Conservation (phyloP, 30 jellyfish, hydroid and myxozoan species). For the Chrysaora quinquecirrha region DNA sequence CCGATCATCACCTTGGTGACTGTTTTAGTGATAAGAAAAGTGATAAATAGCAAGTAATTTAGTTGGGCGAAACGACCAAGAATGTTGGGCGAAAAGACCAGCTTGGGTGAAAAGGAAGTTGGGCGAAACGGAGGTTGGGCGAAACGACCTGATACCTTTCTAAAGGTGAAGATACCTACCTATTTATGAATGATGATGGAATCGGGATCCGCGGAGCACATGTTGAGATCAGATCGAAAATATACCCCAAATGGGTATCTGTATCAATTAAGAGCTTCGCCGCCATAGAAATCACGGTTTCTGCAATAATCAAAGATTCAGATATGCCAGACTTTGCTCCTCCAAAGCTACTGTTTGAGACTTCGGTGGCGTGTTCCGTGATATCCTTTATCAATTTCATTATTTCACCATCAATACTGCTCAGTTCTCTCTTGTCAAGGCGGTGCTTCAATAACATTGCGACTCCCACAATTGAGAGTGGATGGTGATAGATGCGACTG, state of each 20-base stretch:
- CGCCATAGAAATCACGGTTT: constrained; percentile 87
- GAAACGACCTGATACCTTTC: too few relatives aligned
- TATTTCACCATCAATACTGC: constrained; percentile 77
- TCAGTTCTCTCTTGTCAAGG: constrained; percentile 52
- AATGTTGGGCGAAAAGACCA: too few relatives aligned
- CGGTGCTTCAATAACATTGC: constrained; percentile 64
- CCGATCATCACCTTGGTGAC: too few relatives aligned
- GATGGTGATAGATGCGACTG: constrained; percentile 46
- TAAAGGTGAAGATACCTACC: too few relatives aligned
- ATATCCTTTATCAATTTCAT: constrained; percentile 50
- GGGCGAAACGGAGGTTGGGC: too few relatives aligned
- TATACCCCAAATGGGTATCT: constrained; percentile 61
- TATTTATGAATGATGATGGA: constrained; percentile 61
- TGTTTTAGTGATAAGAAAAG: too few relatives aligned
- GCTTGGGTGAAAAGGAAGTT: too few relatives aligned
- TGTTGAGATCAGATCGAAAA: constrained; percentile 83
- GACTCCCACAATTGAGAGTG: constrained; percentile 82
- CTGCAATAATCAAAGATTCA: constrained; percentile 76
- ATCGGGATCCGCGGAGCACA: constrained; percentile 78
- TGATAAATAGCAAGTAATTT: too few relatives aligned
- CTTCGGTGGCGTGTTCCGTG: constrained; percentile 35
- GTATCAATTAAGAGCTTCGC: constrained; percentile 36
- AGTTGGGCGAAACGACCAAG: too few relatives aligned
- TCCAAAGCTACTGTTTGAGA: constrained; percentile 23
- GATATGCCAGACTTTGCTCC: constrained; percentile 39